These are phyloP conservation scores for Neotragus pygmaeus DNA, from an alignment of 2,113 vertebrate species.

Conservation along the genomic window DNA sequence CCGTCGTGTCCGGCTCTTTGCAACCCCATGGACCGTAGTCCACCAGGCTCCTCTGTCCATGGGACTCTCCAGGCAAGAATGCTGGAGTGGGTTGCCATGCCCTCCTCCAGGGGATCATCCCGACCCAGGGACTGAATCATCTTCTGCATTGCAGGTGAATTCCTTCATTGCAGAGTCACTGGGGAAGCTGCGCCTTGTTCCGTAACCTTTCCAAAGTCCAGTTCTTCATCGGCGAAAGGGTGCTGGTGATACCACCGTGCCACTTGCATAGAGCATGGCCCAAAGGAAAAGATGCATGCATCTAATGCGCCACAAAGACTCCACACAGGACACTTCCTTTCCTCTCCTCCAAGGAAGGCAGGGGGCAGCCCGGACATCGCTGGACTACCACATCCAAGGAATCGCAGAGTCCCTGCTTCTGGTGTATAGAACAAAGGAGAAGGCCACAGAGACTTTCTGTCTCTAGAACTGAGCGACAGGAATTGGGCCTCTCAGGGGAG, in stretches of 20 bases:
- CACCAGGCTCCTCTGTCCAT: neutral
- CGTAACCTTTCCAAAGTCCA: neutral
- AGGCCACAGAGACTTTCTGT: neutral
- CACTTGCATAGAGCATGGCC: neutral
- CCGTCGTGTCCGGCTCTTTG: accelerated
- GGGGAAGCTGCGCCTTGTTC: neutral
- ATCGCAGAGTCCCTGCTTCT: neutral
- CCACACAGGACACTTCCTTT: accelerated
- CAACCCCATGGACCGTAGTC: neutral
- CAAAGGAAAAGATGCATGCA: neutral
- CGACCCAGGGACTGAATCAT: neutral
- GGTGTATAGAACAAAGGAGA: neutral
- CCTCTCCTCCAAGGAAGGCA: neutral
- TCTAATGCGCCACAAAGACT: accelerated
- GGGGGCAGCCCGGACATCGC: neutral
- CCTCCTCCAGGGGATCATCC: neutral
- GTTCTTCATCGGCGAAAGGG: neutral
- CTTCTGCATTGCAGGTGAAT: neutral
- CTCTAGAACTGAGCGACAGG: neutral
- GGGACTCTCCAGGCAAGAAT: neutral
- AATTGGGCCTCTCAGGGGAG: neutral
- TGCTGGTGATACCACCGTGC: accelerated
- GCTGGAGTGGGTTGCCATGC: neutral
- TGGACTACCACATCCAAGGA: neutral
- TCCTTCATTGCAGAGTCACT: neutral